Evolutionary conservation across 2,888 invertebrate genomes (phyloP), one percentile per base, ranked within the genome.

Genomic region (Brenthis ino): DNA sequence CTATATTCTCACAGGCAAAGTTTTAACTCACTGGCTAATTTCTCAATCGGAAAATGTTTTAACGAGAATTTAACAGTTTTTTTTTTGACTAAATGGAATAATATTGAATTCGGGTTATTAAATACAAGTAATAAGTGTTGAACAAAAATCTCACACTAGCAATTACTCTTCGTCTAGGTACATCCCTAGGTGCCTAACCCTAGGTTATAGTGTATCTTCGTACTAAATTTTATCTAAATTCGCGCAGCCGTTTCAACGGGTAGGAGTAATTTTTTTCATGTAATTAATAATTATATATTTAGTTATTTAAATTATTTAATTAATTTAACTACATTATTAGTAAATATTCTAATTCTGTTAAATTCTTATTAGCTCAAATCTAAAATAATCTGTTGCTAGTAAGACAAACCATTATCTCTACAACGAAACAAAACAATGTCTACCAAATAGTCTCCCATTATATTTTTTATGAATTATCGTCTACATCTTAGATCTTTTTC

Each of bases 391-490:
- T 50, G 57, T 72, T 16, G 57, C 56, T 55, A 70, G 61, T 61
- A 55, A 33, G 13, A 56, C n/a, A 61, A 50, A 37, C 57, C 65
- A 57, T 71, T 75, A 77, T 77, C 77, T 82, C 81, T 82, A 82
- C 80, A 86, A 87, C 85, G 85, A 75, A 76, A 28, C 28, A 28
- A 28, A 83, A 87, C 86, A 87, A 84, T 86, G 81, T 85, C 79
- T 76, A 80, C 79, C 77, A 83, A 84, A 86, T 86, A 84, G 84
- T 81, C 80, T 81, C 80, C 82, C 86, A 85, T 87, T 87, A 85
- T 87, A 83, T 79, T 86, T 86, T 87, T 86, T 85, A 88, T 89
- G 87, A 90, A 89, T 89, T 89, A 91, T 89, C 85, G 85, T 80
- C 83, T 82, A 82, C 86, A 83, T 83, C 80, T 85, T 82, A 85